Evolutionary conservation across 2,888 invertebrate genomes (phyloP).

Genomic region (Archips crataeganus): DNA sequence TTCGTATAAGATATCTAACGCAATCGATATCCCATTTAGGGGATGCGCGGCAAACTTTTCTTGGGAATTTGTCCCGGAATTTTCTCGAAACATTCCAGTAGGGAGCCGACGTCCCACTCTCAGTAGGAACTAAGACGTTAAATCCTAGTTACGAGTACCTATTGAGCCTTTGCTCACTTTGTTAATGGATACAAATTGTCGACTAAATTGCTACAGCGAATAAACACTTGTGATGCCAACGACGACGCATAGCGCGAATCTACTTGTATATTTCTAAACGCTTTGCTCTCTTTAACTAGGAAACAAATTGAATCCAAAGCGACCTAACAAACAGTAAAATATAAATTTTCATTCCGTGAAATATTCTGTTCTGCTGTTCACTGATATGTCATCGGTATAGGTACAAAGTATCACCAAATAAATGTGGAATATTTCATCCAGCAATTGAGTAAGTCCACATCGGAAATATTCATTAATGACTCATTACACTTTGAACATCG

Average conservation of each 20-base stretch:
- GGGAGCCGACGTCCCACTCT: conserved; percentile 61
- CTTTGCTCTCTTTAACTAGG: not conserved
- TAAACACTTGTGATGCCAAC: conserved; percentile 51
- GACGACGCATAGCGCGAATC: conserved; percentile 2
- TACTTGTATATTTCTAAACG: not conserved
- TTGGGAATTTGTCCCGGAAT: conserved; percentile 77
- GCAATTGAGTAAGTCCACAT: too few species aligned
- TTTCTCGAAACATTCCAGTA: conserved; percentile 72
- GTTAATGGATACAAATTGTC: conserved; percentile 75
- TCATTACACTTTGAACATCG: too few species aligned
- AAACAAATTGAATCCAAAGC: not conserved
- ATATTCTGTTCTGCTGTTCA: too few species aligned
- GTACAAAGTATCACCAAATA: too few species aligned
- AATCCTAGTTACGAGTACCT: conserved; percentile 74
- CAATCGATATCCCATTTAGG: conserved; percentile 57
- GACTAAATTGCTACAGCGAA: conserved; percentile 63
- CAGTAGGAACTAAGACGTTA: conserved; percentile 76
- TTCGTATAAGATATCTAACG: conserved; percentile 46
- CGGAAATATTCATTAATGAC: too few species aligned
- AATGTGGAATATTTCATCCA: too few species aligned
- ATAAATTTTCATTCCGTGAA: too few species aligned
- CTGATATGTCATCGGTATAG: too few species aligned
- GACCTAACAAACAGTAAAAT: too few species aligned
- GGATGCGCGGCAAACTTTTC: conserved; percentile 65
- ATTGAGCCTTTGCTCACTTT: conserved; percentile 70